Conservation (phyloP, 2,113 vertebrate species). For the Amphilophus citrinellus region DNA sequence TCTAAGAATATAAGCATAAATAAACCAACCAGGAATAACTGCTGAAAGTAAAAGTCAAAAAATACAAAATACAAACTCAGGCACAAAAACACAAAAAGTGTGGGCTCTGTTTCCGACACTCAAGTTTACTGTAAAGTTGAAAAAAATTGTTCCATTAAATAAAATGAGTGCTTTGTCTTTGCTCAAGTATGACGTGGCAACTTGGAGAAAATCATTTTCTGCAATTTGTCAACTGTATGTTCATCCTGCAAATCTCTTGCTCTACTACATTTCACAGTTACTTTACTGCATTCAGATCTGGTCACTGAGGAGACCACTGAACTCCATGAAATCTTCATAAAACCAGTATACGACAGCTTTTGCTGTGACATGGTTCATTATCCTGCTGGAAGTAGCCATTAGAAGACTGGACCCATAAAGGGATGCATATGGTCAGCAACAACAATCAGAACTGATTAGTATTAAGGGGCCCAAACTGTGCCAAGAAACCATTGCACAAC, state of each 20-base stretch:
- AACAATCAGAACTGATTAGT: neutral
- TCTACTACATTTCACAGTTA: neutral
- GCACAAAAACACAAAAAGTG: too few relatives aligned
- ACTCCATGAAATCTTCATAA: neutral
- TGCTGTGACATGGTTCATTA: neutral
- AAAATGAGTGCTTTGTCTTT: too few relatives aligned
- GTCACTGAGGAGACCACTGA: too few relatives aligned
- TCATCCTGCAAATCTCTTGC: neutral
- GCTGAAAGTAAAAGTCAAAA: neutral
- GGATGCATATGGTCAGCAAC: neutral
- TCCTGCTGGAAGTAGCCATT: neutral
- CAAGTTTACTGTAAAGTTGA: neutral
- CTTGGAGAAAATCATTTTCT: neutral
- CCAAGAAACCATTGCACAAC: constrained; percentile 1
- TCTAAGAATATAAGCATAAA: neutral
- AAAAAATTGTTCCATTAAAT: neutral
- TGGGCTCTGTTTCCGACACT: neutral
- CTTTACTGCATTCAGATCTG: neutral
- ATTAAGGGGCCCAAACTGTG: neutral
- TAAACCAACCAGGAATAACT: neutral
- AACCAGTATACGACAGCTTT: neutral
- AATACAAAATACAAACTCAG: too few relatives aligned
- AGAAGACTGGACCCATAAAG: neutral
- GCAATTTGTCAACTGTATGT: neutral
- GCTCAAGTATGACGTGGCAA: neutral